phyloP scores from a whole-genome alignment of 2,888 invertebrate genomes.

The Nezara viridula region DNA sequence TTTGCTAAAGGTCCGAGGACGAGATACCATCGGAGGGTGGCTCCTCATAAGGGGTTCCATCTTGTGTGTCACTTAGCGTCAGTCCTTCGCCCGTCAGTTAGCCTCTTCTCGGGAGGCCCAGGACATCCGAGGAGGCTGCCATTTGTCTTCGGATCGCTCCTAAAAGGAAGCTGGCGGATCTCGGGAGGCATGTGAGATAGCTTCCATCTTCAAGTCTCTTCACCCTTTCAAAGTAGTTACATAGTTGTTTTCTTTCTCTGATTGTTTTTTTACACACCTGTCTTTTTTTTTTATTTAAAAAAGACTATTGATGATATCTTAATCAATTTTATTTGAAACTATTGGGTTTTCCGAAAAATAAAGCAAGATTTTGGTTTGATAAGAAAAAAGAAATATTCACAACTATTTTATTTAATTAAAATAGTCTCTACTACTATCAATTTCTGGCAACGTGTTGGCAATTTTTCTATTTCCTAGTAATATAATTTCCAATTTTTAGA shows the following conservation, averaged over 20 bases:
- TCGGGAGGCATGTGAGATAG: neutral
- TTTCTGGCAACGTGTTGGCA: too few species aligned
- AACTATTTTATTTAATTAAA: too few species aligned
- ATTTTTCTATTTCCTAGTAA: too few species aligned
- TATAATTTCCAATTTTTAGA: too few species aligned
- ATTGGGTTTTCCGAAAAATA: too few species aligned
- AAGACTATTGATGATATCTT: too few species aligned
- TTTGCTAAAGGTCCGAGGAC: slow-evolving; percentile 33
- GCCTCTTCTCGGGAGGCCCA: neutral
- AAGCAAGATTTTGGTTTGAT: too few species aligned
- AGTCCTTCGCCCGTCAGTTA: slow-evolving; percentile 16
- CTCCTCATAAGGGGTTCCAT: slow-evolving; percentile 46
- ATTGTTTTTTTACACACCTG: too few species aligned
- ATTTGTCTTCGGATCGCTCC: neutral
- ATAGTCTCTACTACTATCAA: too few species aligned
- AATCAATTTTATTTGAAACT: too few species aligned
- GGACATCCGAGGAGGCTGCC: neutral
- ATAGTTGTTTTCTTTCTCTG: neutral
- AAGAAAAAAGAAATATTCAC: too few species aligned
- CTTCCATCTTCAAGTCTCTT: neutral
- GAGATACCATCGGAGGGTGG: slow-evolving; percentile 31
- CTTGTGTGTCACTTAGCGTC: slow-evolving; percentile 48
- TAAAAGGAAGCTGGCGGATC: neutral
- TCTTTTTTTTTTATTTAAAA: too few species aligned
- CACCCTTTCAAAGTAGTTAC: neutral